phyloP scores from a whole-genome alignment of 1,140 invertebrate genomes.

The Drosophila burlai region DNA sequence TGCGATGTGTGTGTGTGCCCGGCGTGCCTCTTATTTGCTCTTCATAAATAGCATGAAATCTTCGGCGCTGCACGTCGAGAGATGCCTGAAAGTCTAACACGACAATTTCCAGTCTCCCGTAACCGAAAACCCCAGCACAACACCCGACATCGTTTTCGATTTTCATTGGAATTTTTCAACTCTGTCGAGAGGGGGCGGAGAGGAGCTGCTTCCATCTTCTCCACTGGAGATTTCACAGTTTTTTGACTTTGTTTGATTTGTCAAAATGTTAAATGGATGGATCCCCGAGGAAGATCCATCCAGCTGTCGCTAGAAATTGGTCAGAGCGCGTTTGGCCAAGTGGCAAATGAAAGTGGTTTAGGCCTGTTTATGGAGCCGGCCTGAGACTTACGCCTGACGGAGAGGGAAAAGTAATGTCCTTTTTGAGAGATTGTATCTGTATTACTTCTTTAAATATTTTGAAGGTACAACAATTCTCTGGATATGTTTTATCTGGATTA shows the following conservation, averaged over 20 bases:
- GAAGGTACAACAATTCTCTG: neutral
- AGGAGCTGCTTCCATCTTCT: neutral
- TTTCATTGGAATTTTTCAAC: conserved; percentile 73
- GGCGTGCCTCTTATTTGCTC: conserved; percentile 67
- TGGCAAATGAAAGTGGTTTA: conserved; percentile 45
- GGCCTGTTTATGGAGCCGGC: conserved; percentile 6
- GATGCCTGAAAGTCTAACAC: conserved; percentile 83
- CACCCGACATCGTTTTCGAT: conserved; percentile 65
- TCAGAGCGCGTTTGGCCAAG: conserved; percentile 18
- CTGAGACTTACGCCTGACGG: neutral
- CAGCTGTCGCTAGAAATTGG: conserved; percentile 34
- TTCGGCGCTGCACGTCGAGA: conserved; percentile 73
- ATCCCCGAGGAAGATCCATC: conserved; percentile 37
- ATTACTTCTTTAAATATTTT: neutral
- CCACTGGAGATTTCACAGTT: conserved; percentile 50
- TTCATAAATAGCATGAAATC: conserved; percentile 83
- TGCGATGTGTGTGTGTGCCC: conserved; percentile 1
- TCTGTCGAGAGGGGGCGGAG: neutral
- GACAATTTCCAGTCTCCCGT: conserved; percentile 69
- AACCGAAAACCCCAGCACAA: conserved; percentile 39
- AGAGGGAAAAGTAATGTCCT: neutral
- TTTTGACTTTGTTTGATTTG: conserved; percentile 63
- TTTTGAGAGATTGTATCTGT: neutral
- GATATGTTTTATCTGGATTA: neutral
- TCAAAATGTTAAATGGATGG: conserved; percentile 51